phyloP scores from a whole-genome alignment of 2,797 vertebrate species.

The Hephaestus fuliginosus region DNA sequence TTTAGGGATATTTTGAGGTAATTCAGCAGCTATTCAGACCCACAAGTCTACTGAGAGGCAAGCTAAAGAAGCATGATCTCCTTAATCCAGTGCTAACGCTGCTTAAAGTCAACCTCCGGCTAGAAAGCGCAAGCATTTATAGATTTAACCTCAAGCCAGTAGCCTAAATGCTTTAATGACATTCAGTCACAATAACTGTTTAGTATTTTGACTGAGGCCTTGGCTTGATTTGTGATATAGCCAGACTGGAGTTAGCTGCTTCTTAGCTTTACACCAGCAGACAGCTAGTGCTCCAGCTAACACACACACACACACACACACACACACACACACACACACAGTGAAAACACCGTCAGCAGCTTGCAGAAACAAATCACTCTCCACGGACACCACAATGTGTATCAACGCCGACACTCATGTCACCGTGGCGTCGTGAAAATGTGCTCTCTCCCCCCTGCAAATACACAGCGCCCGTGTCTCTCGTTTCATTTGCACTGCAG shows the following conservation, averaged over 20 bases:
- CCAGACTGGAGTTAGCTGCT: constrained; percentile 58
- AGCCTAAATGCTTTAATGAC: background rate
- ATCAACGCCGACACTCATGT: background rate
- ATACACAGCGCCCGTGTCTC: constrained; percentile 8
- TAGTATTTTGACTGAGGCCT: constrained; percentile 45
- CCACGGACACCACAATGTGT: background rate
- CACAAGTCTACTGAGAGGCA: constrained; percentile 2
- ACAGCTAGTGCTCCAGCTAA: constrained; percentile 55
- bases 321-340: constrained; percentile 21
- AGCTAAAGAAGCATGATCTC: constrained; percentile 42
- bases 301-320: constrained; percentile 23
- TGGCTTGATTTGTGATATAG: constrained; percentile 45
- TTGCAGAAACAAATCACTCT: constrained; percentile 10
- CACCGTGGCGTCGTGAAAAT: background rate
- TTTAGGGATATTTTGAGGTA: constrained; percentile 29
- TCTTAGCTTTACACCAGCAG: constrained; percentile 56
- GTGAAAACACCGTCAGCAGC: constrained; percentile 18
- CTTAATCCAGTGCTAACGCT: constrained; percentile 52
- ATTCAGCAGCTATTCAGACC: constrained; percentile 10
- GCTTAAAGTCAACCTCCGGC: constrained; percentile 23
- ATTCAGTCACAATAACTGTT: background rate
- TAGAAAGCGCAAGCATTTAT: background rate
- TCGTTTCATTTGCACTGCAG: constrained; percentile 56
- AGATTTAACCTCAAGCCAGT: background rate
- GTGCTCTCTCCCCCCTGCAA: background rate